Conservation (phyloP, 1,140 invertebrate species). For the Diabrotica undecimpunctata region DNA sequence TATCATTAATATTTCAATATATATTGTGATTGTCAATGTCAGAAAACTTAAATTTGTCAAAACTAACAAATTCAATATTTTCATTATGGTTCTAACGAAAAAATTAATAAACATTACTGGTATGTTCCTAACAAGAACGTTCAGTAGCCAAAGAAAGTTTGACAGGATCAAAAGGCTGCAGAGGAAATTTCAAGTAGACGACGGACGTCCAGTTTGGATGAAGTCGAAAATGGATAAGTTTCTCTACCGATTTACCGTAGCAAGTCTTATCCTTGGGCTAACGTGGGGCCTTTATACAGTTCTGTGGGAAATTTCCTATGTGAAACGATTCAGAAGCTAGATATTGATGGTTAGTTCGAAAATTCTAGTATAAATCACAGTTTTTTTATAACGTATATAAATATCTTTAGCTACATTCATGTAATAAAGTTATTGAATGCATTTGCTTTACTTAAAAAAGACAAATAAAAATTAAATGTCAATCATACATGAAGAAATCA, state of each 20-base stretch:
- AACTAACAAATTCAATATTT: neutral
- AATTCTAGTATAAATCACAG: no score
- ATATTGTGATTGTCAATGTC: neutral
- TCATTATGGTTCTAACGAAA: neutral
- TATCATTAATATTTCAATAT: no score
- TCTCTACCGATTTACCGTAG: neutral
- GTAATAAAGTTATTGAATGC: no score
- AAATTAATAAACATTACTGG: neutral
- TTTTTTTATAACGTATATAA: no score
- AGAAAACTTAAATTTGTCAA: neutral
- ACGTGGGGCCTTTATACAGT: slow-evolving; percentile 1
- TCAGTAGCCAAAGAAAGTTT: neutral
- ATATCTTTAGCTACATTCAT: no score
- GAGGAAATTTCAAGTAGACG: slow-evolving; percentile 14
- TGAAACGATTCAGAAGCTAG: neutral
- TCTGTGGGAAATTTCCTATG: slow-evolving; percentile 2
- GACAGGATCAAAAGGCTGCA: slow-evolving; percentile 1
- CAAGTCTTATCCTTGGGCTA: neutral
- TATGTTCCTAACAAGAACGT: neutral
- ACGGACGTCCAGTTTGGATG: slow-evolving; percentile 10
- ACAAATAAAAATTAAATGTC: no score
- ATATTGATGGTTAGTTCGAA: no score
- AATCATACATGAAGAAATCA: no score
- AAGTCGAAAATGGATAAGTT: slow-evolving; percentile 3
- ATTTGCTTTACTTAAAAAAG: no score